Conservation (phyloP, 2,113 vertebrate genomes). For the Empidonax traillii region DNA sequence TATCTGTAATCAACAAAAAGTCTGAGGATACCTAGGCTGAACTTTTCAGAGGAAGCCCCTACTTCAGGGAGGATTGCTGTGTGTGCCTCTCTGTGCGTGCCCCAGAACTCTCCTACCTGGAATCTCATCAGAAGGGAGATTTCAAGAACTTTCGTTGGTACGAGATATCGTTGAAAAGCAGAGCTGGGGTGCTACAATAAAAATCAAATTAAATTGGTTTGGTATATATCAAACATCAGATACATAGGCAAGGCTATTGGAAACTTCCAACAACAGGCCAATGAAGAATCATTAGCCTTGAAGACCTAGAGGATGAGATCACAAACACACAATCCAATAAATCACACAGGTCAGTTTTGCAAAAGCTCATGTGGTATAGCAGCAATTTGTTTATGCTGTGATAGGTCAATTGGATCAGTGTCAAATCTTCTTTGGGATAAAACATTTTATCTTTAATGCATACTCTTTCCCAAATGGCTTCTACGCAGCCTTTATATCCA, state of each 20-base stretch:
- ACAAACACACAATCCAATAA: slow-evolving; percentile 13
- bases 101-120: neutral
- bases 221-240: neutral
- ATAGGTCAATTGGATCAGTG: neutral
- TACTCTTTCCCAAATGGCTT: neutral
- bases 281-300: slow-evolving; percentile 21
- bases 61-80: accelerated
- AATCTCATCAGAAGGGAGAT: neutral
- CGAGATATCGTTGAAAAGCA: neutral
- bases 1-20: neutral
- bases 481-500: neutral
- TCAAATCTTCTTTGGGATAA: neutral
- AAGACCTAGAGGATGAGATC: slow-evolving; percentile 29
- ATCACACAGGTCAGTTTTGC: neutral
- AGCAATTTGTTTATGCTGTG: slow-evolving; percentile 1
- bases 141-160: neutral
- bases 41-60: neutral
- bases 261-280: neutral
- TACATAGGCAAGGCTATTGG: neutral
- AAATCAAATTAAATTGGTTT: neutral
- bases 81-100: accelerated
- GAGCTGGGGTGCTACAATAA: neutral
- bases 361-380: neutral
- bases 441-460: neutral
- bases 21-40: neutral